phyloP scores from a whole-genome alignment of 2,888 invertebrate species.

The Agrotis puta region DNA sequence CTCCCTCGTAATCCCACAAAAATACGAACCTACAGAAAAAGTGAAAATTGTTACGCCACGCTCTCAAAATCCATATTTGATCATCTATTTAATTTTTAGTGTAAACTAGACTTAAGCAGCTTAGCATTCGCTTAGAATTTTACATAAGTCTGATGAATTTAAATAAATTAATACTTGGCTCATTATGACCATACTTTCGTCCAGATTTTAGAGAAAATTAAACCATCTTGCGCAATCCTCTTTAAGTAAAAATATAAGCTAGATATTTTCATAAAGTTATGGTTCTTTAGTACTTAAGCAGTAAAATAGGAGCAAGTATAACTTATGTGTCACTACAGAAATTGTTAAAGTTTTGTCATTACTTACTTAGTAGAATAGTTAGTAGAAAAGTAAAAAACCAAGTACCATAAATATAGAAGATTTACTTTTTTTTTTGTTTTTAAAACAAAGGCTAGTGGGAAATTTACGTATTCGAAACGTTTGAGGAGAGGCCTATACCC shows the following conservation, averaged over 20 bases:
- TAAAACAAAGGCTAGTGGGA: no score
- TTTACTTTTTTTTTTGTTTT: background rate
- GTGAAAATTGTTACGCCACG: no score
- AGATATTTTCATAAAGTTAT: background rate
- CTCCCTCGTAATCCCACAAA: no score
- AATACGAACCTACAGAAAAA: no score
- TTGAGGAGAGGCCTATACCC: no score
- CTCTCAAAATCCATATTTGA: no score
- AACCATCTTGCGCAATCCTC: background rate
- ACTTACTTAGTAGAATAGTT: background rate
- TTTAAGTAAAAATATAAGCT: background rate
- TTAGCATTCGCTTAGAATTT: background rate
- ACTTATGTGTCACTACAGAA: background rate
- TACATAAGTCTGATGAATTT: background rate
- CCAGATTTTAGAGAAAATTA: background rate
- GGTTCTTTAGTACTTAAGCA: background rate
- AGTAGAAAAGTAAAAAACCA: background rate
- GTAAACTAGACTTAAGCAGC: no score
- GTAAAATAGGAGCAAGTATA: slow-evolving; percentile 3
- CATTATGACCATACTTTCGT: background rate
- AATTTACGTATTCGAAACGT: no score
- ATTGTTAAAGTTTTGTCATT: slow-evolving; percentile 17
- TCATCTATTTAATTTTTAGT: no score
- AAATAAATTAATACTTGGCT: background rate
- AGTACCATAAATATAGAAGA: background rate